Evolutionary conservation across 2,888 invertebrate genomes (phyloP), one percentile per base, ranked within the genome.

Genomic region (Liodrosophila aerea): DNA sequence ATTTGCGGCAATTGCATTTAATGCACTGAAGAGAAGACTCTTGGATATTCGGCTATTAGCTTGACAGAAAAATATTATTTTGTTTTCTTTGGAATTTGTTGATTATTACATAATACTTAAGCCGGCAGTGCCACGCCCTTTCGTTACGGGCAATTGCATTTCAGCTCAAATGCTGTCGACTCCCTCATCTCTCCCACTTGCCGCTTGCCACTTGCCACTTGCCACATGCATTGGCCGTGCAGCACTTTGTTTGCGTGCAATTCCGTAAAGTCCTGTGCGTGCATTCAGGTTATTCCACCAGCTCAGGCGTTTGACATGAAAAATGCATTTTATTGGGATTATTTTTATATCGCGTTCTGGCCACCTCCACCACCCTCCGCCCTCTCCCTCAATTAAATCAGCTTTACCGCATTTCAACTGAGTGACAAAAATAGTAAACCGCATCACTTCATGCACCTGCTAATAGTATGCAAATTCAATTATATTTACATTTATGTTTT

Each of bases 251-350:
- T 78, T 78, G 78, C 80, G 63, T 85, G 85, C 85, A 85, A 83
- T 81, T 81, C 67, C 82, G 47, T 56, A 83, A 81, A 82, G 75
- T 82, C 86, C 86, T 84, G 86, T 84, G 81, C 86, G 86, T 86
- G 86, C 87, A 85, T 66, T 87, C 84, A 64, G 80, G 76, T 85
- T 85, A 82, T 77, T 87, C 73, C 73, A 70, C 58, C 80, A 77
- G 87, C 86, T 86, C 86, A 86, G 72, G 73, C 82, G 73, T 78
- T 84, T 82, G 86, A 80, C 87, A 86, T 87, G 87, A 87, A 86
- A 87, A 87, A 74, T 85, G 86, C 85, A 87, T 86, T 87, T 77
- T 84, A 84, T 85, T 74, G 75, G 84, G 80, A 87, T 86, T 86
- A 85, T 87, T 83, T 77, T 73, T 71, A 82, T 78, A 82, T 74